Conservation (phyloP, 2,797 vertebrate genomes). For the Spinus olivaceus region DNA sequence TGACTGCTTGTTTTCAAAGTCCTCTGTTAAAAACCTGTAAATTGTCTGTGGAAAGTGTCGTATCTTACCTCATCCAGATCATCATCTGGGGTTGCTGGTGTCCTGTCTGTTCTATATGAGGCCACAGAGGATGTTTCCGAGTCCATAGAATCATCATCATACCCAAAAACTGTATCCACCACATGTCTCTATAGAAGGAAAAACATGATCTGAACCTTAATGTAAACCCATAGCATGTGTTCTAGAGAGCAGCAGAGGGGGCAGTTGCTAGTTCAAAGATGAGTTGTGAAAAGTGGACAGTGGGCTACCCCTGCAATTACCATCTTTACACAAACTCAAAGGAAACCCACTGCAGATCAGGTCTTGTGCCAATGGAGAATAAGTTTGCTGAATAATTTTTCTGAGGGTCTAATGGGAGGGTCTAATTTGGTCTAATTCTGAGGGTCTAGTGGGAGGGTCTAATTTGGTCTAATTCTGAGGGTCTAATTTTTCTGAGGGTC, state of each 20-base stretch:
- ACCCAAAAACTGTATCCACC: constrained; percentile 93
- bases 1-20: neutral
- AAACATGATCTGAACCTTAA: neutral
- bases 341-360: neutral
- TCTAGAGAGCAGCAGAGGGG: neutral
- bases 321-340: neutral
- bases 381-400: neutral
- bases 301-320: neutral
- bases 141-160: constrained; percentile 98
- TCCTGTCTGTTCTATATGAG: constrained; percentile 92
- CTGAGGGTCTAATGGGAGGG: neutral
- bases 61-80: constrained; percentile 88
- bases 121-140: constrained; percentile 96
- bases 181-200: constrained; percentile 85
- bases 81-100: constrained; percentile 95
- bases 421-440: neutral
- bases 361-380: neutral
- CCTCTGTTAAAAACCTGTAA: neutral
- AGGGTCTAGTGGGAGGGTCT: neutral
- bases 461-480: neutral
- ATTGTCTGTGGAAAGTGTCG: neutral
- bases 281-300: neutral
- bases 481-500: neutral
- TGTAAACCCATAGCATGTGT: neutral
- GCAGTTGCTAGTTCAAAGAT: neutral